Base-by-base conservation (phyloP, 2,888 invertebrate species). In the Meiosimyza decipiens region DNA sequence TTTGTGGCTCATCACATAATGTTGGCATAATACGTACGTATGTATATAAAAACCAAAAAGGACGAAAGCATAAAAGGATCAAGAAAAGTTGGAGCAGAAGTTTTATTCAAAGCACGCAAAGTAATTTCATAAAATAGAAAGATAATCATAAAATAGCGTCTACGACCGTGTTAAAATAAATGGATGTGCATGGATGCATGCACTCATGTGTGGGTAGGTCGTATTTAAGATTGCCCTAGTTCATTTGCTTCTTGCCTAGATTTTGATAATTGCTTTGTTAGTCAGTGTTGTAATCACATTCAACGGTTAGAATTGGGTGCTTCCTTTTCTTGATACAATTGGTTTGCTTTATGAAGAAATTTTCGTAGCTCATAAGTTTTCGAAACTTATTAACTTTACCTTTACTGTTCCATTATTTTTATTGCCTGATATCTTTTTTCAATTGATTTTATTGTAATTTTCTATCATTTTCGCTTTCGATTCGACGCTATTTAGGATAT, bases 41-140 rank as follows among this genome's bases (percentile, higher is more conserved):
- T 13, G 16, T 18, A 18, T 4, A 57, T 6, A 18, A 16, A 12
- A 22, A 12, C 7, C 12, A 54, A 13, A 16, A 54, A 16, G 16
- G 16, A 16, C 54, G 2, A 40, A 40, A 40, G 9, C 40, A 40
- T 40, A 40, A 40, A 40, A 40, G 40, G 40, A 40, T 40, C 40
- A 40, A 40, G 40, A 9, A 40, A 40, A 40, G 9, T 40, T 9
- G 40, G 40, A 54, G 2, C 54, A 40, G 13, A 59, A 50, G 57
- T 68, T 72, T 62, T 74, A 76, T 76, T 75, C 76, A 57, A 63
- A 55, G 75, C 76, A 76, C 76, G 76, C 76, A 76, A 75, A 68
- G 74, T 72, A 73, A 76, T 74, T 74, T 71, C 66, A 66, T 62
- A 71, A 68, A 68, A 68, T 59, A 68, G 59, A 68, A 68, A 57